Evolutionary conservation across 1,140 invertebrate species (phyloP), one percentile per base, ranked within the genome.

Genomic region (Mycetomoellerius zeteki): DNA sequence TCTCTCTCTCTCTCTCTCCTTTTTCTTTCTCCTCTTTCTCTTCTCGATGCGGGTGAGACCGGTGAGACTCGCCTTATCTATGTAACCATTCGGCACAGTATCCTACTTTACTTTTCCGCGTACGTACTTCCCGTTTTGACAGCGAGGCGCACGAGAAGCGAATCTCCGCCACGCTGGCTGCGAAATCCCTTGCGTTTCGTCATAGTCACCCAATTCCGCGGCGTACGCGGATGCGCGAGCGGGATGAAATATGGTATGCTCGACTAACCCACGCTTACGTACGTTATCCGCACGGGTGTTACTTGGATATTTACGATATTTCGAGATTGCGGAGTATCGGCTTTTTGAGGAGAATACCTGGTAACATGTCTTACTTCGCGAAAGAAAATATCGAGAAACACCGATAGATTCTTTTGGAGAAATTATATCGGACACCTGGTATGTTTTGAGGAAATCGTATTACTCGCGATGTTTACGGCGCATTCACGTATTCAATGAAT

Each of bases 81-180:
- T 47, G 67, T 82, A 82, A 82, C 78, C 80, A 82, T 82, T 82
- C 67, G 80, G 80, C 80, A 82, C 24, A 82, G 67, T 82, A 82
- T 82, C 52, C 65, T 82, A 82, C 80, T 82, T 81, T 71, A 71
- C 65, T 81, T 64, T 12, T 67, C n/a, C 47, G 77, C 56, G 62
- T 67, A 52, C 56, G 19, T 54, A 33, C 72, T 27, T 30, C 8
- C 30, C 50, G 33, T 81, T 81, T 81, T 81, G 78, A 81, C 65
- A 71, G 78, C 30, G 62, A 14, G 14, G 64, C 43, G 77, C n/a
- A n/a, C n/a, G 64, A 30, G 50, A 69, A 54, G 52, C 47, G 50
- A 80, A 80, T 80, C 77, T 80, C n/a, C 60, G 56, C 75, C 21
- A 64, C 72, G 37, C 33, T 56, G 56, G 43, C 47, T 24, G 47